A percentile compares a stretch with the other conserved stretches of the same genome.
Conservation (phyloP, 2,113 vertebrate species). For the Sitta europaea region DNA sequence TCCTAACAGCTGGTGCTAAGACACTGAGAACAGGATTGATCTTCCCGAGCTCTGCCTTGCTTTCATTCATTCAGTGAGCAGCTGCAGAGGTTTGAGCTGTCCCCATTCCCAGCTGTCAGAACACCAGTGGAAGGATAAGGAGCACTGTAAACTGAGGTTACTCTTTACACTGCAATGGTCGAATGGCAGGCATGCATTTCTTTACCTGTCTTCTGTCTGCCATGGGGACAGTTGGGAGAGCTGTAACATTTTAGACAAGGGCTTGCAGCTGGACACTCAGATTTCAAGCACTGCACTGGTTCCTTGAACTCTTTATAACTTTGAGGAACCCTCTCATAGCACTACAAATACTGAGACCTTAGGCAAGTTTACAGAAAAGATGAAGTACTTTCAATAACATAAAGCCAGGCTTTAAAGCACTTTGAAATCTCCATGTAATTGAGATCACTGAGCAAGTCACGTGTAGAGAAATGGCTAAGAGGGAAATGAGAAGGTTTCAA, state of each 20-base stretch:
- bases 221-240: neutral
- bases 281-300: neutral
- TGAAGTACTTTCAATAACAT: neutral
- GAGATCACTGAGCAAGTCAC: neutral
- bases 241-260: neutral
- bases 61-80: neutral
- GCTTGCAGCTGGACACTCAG: neutral
- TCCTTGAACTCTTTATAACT: neutral
- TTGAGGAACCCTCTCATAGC: neutral
- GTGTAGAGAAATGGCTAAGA: neutral
- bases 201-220: neutral
- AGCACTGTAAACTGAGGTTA: neutral
- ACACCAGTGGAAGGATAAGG: neutral
- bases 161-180: neutral
- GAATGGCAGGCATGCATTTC: neutral
- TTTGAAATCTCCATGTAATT: neutral
- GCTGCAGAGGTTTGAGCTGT: neutral
- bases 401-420: neutral
- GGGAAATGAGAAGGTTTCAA: neutral
- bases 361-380: neutral
- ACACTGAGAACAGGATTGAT: neutral
- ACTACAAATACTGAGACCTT: neutral
- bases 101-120: neutral
- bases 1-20: neutral
- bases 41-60: neutral